phyloP scores from a whole-genome alignment of 2,888 invertebrate genomes.

The Ichneumoninae sp. region DNA sequence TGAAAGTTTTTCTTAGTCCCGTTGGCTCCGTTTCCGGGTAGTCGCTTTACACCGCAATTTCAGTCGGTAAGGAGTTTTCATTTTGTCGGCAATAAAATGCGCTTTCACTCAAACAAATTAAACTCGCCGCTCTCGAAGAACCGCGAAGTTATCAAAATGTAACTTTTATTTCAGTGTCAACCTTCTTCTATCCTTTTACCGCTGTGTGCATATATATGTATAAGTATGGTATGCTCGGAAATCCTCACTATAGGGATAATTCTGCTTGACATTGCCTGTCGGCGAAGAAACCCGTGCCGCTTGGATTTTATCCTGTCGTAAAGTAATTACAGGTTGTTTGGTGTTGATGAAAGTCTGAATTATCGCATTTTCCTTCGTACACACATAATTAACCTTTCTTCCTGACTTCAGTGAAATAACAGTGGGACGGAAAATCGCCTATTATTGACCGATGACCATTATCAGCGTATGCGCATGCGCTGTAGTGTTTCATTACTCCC shows the following conservation, averaged over 20 bases:
- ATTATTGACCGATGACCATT: too few species aligned
- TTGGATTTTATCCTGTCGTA: background rate
- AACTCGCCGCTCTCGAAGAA: background rate
- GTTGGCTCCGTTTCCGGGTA: background rate
- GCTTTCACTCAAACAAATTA: background rate
- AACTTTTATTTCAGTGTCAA: conserved; percentile 1
- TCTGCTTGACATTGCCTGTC: background rate
- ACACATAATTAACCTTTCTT: too few species aligned
- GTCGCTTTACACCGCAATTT: conserved; percentile 9
- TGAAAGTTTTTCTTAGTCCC: conserved; percentile 10
- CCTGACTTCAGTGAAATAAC: too few species aligned
- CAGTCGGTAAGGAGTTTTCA: background rate
- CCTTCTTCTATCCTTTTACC: background rate
- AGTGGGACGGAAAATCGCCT: too few species aligned
- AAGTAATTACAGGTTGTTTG: background rate
- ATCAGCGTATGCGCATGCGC: too few species aligned
- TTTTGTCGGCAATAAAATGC: background rate
- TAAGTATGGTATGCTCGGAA: background rate
- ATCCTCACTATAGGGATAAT: background rate
- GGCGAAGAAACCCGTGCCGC: background rate
- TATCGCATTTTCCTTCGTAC: background rate
- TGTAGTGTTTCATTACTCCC: too few species aligned
- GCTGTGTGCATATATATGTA: background rate
- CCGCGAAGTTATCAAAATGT: background rate
- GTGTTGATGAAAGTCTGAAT: background rate